Conservation (phyloP, 2,888 invertebrate genomes). For the Sabatieria punctata region DNA sequence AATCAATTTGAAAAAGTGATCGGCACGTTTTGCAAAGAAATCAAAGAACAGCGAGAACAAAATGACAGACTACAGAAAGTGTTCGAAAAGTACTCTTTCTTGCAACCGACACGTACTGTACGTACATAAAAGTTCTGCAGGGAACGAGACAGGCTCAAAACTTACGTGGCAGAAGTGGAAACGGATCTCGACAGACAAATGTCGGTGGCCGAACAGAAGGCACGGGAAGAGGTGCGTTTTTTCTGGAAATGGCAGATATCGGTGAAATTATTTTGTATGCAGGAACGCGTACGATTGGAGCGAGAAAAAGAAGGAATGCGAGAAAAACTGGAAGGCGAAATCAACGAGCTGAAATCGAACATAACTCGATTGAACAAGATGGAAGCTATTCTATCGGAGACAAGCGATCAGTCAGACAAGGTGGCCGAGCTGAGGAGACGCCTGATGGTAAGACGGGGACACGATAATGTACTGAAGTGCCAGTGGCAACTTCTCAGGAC, state of each 20-base stretch:
- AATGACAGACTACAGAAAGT: slow-evolving; percentile 41
- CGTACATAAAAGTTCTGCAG: slow-evolving; percentile 22
- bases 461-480: too few relatives aligned
- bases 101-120: not conserved
- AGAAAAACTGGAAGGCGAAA: slow-evolving; percentile 39
- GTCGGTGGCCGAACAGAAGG: slow-evolving; percentile 38
- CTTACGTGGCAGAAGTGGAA: slow-evolving; percentile 41
- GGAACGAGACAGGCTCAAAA: slow-evolving; percentile 41
- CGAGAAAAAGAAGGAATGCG: slow-evolving; percentile 38
- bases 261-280: not conserved
- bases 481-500: too few relatives aligned
- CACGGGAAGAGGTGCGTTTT: slow-evolving; percentile 35
- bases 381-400: slow-evolving; percentile 21
- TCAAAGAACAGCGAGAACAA: slow-evolving; percentile 40
- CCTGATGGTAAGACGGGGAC: slow-evolving; percentile 26
- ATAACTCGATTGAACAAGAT: slow-evolving; percentile 40
- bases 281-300: slow-evolving; percentile 36
- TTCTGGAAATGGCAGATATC: too few relatives aligned
- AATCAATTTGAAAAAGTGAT: slow-evolving; percentile 41
- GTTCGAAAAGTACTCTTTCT: slow-evolving; percentile 39
- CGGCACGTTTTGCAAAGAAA: slow-evolving; percentile 40
- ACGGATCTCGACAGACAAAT: slow-evolving; percentile 44
- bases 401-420: slow-evolving; percentile 23
- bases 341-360: slow-evolving; percentile 40
- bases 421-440: slow-evolving; percentile 21